Percentiles rank a stretch among this genome's conserved stretches.
phyloP scores from a whole-genome alignment of 2,797 vertebrate species.

The Falco berigora region DNA sequence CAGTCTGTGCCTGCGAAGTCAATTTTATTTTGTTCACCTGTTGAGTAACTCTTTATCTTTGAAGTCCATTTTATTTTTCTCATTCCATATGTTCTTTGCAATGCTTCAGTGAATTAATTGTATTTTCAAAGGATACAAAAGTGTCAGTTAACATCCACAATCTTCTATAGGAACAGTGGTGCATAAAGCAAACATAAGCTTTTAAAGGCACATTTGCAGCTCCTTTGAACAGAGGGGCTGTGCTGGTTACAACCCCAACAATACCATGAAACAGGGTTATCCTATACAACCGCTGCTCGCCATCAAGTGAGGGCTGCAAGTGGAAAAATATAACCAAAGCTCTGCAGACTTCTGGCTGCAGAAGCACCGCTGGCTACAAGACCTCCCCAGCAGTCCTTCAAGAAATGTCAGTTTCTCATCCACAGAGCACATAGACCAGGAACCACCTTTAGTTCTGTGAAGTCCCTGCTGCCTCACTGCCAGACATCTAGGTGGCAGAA shows the following conservation, averaged over 20 bases:
- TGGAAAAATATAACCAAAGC: neutral
- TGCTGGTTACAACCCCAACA: neutral
- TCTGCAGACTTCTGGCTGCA: neutral
- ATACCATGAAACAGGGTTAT: neutral
- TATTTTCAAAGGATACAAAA: neutral
- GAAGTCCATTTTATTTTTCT: neutral
- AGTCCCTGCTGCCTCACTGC: neutral
- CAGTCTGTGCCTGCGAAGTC: neutral
- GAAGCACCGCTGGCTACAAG: neutral
- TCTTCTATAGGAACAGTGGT: neutral
- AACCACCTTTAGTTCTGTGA: neutral
- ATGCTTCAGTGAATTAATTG: neutral
- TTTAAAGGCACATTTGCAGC: neutral
- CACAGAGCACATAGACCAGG: neutral
- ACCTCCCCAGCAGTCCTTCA: neutral
- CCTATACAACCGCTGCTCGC: neutral
- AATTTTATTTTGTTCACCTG: neutral
- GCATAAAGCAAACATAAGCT: neutral
- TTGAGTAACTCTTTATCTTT: neutral
- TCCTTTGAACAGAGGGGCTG: neutral
- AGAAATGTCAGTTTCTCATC: neutral
- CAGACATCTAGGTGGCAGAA: neutral
- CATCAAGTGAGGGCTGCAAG: neutral
- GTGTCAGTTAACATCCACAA: neutral
- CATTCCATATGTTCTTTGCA: neutral